Evolutionary conservation across 1,140 invertebrate species (phyloP).

Genomic region (Drosophila rhopaloa): DNA sequence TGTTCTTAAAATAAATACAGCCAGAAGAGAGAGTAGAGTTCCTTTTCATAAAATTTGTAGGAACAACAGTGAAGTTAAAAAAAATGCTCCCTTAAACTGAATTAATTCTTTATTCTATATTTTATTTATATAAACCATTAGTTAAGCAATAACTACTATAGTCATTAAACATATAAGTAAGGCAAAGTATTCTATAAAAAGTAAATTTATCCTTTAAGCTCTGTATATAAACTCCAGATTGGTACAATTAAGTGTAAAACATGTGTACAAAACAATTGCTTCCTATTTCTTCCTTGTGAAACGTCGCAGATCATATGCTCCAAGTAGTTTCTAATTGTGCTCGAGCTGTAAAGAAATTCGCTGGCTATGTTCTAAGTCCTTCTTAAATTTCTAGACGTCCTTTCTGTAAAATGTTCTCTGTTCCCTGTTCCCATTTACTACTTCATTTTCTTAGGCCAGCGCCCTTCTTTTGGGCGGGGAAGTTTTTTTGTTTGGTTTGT

Average conservation of each 20-base stretch:
- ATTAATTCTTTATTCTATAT: no score
- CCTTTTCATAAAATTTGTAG: no score
- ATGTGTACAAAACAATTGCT: constrained; percentile 1
- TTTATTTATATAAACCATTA: no score
- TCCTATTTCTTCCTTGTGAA: neutral
- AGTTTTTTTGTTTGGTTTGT: constrained; percentile 54
- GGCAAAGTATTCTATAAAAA: no score
- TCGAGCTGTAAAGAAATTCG: constrained; percentile 20
- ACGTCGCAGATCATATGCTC: constrained; percentile 22
- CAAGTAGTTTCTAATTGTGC: constrained; percentile 33
- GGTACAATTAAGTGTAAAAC: constrained; percentile 3
- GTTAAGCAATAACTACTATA: no score
- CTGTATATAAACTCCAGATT: neutral
- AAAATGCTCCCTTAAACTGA: no score
- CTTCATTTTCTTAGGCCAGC: constrained; percentile 34
- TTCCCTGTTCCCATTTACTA: constrained; percentile 14
- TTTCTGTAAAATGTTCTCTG: constrained; percentile 9
- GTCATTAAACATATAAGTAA: neutral
- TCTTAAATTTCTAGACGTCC: constrained; percentile 39
- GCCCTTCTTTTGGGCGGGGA: constrained; percentile 16
- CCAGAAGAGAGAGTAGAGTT: neutral
- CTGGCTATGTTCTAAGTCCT: constrained; percentile 23
- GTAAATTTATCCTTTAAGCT: neutral
- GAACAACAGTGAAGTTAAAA: no score
- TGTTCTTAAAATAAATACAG: neutral